Conservation (phyloP, 2,888 invertebrate species). For the Frankliniella intonsa region DNA sequence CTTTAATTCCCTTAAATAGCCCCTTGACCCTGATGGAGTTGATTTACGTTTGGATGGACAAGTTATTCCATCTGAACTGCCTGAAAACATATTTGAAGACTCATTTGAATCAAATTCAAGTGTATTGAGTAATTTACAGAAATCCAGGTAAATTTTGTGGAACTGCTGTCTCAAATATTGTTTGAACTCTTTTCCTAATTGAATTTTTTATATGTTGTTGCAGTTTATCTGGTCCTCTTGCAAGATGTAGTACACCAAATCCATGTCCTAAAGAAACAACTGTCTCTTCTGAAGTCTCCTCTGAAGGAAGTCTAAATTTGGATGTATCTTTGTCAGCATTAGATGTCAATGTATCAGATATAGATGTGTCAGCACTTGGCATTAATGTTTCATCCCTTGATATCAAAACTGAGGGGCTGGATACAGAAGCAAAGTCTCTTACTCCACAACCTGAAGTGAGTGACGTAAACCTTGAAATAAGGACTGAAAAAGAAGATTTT, state of each 20-base stretch:
- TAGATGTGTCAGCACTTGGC: conserved; percentile 12
- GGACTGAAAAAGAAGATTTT: not conserved
- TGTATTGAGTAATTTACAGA: not conserved
- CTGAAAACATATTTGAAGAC: conserved; percentile 5
- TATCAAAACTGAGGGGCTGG: not conserved
- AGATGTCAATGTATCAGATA: conserved; percentile 6
- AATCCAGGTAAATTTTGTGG: conserved; percentile 10
- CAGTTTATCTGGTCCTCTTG: not conserved
- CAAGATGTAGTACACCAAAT: not conserved
- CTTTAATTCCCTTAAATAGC: conserved; percentile 13
- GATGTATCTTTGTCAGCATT: not conserved
- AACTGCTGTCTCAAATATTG: not conserved
- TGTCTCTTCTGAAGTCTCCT: not conserved
- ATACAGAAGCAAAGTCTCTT: too few species aligned
- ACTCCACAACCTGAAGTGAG: too few species aligned
- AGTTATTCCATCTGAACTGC: conserved; percentile 34
- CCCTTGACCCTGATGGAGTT: conserved; percentile 38
- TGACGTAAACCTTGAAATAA: not conserved
- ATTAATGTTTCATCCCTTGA: not conserved
- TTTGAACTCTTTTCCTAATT: not conserved
- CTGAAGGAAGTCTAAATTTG: not conserved
- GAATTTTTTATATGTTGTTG: conserved; percentile 14
- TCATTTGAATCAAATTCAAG: conserved; percentile 12
- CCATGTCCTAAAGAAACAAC: not conserved
- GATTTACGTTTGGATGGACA: conserved; percentile 39